Percentiles rank a stretch among this genome's conserved stretches.
Conservation (phyloP, 2,113 vertebrate genomes). For the Todiramphus chloris region DNA sequence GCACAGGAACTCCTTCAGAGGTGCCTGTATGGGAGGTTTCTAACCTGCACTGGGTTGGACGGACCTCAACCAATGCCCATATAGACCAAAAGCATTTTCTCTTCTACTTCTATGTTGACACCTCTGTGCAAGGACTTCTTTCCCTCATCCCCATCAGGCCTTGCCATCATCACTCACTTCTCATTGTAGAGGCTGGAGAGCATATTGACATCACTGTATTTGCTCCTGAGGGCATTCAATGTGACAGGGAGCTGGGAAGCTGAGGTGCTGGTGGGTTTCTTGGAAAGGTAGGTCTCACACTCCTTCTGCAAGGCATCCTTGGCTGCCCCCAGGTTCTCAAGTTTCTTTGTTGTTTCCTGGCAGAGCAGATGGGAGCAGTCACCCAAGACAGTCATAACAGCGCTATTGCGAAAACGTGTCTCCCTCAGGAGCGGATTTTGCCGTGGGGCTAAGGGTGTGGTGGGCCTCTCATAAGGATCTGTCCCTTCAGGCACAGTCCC, state of each 20-base stretch:
- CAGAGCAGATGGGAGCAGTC: slow-evolving; percentile 1
- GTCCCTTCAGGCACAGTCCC: not conserved
- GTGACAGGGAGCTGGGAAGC: slow-evolving; percentile 82
- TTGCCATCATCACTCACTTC: slow-evolving; percentile 79
- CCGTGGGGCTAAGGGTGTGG: slow-evolving; percentile 35
- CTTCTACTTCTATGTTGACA: not conserved
- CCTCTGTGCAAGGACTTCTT: not conserved
- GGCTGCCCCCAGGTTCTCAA: slow-evolving; percentile 82
- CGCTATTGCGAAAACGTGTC: not conserved
- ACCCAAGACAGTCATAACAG: slow-evolving; percentile 2
- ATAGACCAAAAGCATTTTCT: not conserved
- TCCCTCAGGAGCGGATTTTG: not conserved
- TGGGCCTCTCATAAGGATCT: not conserved
- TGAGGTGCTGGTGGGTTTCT: slow-evolving; percentile 60
- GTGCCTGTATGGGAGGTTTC: not conserved
- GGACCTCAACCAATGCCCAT: not conserved
- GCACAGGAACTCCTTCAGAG: not conserved
- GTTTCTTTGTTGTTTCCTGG: slow-evolving; percentile 76
- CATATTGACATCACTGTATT: slow-evolving; percentile 75
- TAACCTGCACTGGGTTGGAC: not conserved
- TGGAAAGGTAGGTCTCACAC: slow-evolving; percentile 80
- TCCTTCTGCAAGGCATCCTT: slow-evolving; percentile 80
- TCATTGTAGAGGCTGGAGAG: slow-evolving; percentile 85
- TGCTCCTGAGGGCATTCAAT: slow-evolving; percentile 83
- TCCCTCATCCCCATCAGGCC: not conserved